These are phyloP conservation scores for Heptranchias perlo DNA, from an alignment of 2,113 vertebrate genomes.

Conservation along the genomic window DNA sequence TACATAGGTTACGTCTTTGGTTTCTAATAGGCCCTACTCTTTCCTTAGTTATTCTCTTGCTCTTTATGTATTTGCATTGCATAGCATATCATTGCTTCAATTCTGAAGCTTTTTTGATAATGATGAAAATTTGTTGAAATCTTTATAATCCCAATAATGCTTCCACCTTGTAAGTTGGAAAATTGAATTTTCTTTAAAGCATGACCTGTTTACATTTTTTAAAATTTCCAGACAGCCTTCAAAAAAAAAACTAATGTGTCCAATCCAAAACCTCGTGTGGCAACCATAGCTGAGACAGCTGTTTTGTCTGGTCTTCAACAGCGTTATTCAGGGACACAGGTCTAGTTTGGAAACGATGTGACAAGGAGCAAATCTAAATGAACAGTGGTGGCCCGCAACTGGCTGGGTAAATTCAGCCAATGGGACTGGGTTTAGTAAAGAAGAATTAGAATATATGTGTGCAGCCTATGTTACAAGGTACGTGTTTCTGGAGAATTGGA, in stretches of 20 bases:
- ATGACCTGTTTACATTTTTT: not conserved
- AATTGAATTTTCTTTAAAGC: not conserved
- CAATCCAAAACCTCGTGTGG: not conserved
- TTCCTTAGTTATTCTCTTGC: too few relatives aligned
- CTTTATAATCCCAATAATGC: not conserved
- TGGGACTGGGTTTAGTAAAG: not conserved
- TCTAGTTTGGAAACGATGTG: not conserved
- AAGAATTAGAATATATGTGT: not conserved
- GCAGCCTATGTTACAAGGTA: not conserved
- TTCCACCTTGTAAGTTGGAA: not conserved
- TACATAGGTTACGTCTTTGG: too few relatives aligned
- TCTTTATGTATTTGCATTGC: too few relatives aligned
- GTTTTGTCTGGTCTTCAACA: not conserved
- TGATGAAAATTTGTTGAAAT: not conserved
- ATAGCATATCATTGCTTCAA: too few relatives aligned
- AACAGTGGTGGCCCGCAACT: not conserved
- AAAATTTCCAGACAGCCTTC: not conserved
- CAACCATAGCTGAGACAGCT: not conserved
- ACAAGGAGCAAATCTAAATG: not conserved
- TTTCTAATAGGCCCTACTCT: too few relatives aligned
- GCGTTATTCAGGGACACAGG: not conserved
- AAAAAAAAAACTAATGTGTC: not conserved
- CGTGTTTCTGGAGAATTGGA: not conserved
- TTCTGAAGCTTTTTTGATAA: not conserved
- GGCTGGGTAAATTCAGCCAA: not conserved